Base-by-base conservation (phyloP, 2,888 invertebrate genomes). In the Teleiodes luculella region DNA sequence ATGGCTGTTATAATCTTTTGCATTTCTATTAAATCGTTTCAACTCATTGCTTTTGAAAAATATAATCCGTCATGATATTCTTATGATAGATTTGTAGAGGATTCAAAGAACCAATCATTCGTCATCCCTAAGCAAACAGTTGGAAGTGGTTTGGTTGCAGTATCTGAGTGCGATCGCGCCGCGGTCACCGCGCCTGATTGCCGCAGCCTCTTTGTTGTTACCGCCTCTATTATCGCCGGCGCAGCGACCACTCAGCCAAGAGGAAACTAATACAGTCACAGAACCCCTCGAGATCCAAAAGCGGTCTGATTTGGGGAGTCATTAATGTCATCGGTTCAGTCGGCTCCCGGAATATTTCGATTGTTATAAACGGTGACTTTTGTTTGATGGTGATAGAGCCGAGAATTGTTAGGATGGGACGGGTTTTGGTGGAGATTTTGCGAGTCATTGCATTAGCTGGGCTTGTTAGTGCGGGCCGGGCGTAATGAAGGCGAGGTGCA, bases 391-490 rank as follows among this genome's bases (percentile, higher is more conserved):
- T 57, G 47, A 50, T 37, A 39, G 60, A 58, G 60, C 55, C 55
- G 61, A 57, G 54, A 63, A 58, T 68, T 28, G 64, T 47, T 48
- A 14, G 35, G 6, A 39, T 10, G 50, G 64, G 62, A 62, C 58
- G 61, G 66, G 67, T 20, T 39, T 41, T 64, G 66, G 43, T 41
- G 28, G 4, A 31, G 36, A 68, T 83, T 89, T 86, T 84, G 87
- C 89, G 86, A 89, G 73, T 89, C 89, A 89, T 80, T 86, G 88
- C 86, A 87, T 88, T 88, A 87, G 83, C 86, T 74, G 65, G 81
- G 86, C 89, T 89, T 87, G 89, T 89, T 89, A 89, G 87, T 83
- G 78, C 67, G 64, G 68, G 69, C 70, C 37, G 14, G 58, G 60
- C 75, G 82, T 87, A 87, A 86, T 87, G 85, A 88, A 83, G 80